Evolutionary conservation across 2,888 invertebrate species (phyloP).

Genomic region (Desoria tigrina): DNA sequence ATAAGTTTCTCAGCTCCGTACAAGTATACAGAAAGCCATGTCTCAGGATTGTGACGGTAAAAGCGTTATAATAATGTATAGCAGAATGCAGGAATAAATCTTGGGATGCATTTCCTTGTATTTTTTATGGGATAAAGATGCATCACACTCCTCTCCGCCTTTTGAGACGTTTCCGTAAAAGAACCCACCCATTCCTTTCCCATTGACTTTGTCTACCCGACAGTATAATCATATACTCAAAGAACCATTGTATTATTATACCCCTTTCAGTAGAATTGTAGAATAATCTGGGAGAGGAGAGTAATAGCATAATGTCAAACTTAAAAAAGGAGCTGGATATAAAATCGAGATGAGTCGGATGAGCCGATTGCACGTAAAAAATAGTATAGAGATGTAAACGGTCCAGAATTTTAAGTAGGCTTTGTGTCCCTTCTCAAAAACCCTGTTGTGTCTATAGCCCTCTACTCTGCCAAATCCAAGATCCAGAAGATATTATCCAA

Average conservation of each 20-base stretch:
- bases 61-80: no score
- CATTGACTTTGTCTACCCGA: no score
- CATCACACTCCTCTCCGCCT: conserved; percentile 8
- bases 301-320: conserved; percentile 14
- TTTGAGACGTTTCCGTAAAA: conserved; percentile 4
- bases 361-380: conserved; percentile 42
- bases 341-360: conserved; percentile 17
- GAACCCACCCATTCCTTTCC: conserved; percentile 10
- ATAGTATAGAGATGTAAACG: conserved; percentile 31
- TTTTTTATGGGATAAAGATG: conserved; percentile 39
- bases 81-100: conserved; percentile 12
- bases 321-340: conserved; percentile 12
- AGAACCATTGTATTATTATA: conserved; percentile 3
- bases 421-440: conserved; percentile 9
- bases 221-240: no score
- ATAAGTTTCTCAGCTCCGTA: no score
- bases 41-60: no score
- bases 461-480: conserved; percentile 14
- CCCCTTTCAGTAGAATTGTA: not conserved
- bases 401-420: conserved; percentile 50
- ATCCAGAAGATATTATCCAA: not conserved
- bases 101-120: conserved; percentile 19
- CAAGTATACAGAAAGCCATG: no score
- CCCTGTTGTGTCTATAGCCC: not conserved
- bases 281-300: not conserved